Conservation (phyloP, 2,888 invertebrate species). For the Cosmia trapezina region DNA sequence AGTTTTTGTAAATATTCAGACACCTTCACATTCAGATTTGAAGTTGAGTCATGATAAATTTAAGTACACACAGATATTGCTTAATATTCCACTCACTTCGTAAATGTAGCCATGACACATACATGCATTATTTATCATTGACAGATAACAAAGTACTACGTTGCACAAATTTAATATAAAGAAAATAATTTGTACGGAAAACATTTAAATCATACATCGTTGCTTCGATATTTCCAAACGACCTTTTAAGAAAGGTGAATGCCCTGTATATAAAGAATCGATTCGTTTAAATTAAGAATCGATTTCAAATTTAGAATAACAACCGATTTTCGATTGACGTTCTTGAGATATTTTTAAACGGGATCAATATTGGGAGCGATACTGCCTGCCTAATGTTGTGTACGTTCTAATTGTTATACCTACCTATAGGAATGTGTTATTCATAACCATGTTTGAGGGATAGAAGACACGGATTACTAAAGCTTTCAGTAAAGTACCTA, state of each 20-base stretch:
- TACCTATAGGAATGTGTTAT: background rate
- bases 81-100: constrained; percentile 41
- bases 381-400: background rate
- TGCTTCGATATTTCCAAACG: constrained; percentile 33
- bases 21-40: no score
- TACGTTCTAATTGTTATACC: background rate
- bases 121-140: constrained; percentile 54
- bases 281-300: constrained; percentile 64
- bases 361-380: background rate
- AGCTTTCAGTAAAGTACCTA: background rate
- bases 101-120: constrained; percentile 34
- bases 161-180: constrained; percentile 30
- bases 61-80: constrained; percentile 30
- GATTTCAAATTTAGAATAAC: constrained; percentile 48
- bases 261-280: constrained; percentile 59
- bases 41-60: constrained; percentile 11
- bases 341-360: constrained; percentile 13
- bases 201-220: constrained; percentile 23
- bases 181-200: constrained; percentile 28
- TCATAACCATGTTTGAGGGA: background rate
- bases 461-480: constrained; percentile 3
- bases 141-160: constrained; percentile 49
- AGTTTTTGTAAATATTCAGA: no score
- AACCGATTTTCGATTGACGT: constrained; percentile 22
- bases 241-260: constrained; percentile 63